Conservation (phyloP, 1,140 invertebrate species). For the Onthophagus taurus region DNA sequence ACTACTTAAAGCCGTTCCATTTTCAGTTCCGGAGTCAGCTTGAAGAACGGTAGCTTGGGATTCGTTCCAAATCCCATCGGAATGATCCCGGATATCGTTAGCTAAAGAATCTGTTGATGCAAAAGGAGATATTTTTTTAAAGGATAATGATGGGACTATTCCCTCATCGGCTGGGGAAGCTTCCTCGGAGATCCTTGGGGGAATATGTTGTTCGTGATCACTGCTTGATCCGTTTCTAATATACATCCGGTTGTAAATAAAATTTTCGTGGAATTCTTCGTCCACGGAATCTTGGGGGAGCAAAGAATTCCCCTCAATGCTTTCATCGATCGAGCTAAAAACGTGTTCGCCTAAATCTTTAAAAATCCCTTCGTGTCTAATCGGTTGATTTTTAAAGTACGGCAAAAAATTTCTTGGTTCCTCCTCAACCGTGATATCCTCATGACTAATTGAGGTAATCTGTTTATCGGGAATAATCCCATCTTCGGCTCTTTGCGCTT, state of each 20-base stretch:
- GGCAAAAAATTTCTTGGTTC: conserved; percentile 26
- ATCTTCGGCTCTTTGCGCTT: conserved; percentile 30
- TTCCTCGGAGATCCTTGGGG: conserved; percentile 20
- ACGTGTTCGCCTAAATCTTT: conserved; percentile 34
- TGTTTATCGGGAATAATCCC: conserved; percentile 41
- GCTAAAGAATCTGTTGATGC: conserved; percentile 71
- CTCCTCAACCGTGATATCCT: conserved; percentile 40
- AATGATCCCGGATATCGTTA: conserved; percentile 68
- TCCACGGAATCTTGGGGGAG: conserved; percentile 38
- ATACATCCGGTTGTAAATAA: conserved; percentile 61
- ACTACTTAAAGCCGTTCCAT: conserved; percentile 48
- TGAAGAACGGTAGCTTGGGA: conserved; percentile 74
- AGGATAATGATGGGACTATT: conserved; percentile 34
- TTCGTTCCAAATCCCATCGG: conserved; percentile 79
- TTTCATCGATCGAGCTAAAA: conserved; percentile 30
- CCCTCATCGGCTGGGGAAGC: conserved; percentile 33
- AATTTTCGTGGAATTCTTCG: conserved; percentile 70
- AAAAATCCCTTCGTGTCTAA: conserved; percentile 49
- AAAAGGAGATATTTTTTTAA: conserved; percentile 53
- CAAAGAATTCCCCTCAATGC: conserved; percentile 23
- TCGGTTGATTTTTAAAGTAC: conserved; percentile 48
- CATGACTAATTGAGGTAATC: conserved; percentile 47
- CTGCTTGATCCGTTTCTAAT: conserved; percentile 54
- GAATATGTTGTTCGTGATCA: conserved; percentile 25
- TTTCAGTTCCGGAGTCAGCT: conserved; percentile 57